phyloP scores from a whole-genome alignment of 2,113 vertebrate genomes.

The Prionailurus viverrinus region DNA sequence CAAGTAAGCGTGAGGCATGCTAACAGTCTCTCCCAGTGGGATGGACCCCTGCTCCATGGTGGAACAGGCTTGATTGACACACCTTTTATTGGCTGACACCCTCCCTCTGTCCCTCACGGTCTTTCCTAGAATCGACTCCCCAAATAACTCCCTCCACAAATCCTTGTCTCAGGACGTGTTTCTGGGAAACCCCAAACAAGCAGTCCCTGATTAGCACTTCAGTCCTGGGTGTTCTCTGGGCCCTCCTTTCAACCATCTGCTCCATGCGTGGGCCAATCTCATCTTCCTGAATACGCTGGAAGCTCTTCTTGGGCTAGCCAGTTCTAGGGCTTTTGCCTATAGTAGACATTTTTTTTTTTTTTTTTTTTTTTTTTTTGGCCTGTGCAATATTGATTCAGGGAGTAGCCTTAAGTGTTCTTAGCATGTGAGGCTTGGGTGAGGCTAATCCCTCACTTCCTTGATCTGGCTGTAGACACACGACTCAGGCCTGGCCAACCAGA shows the following conservation, averaged over 20 bases:
- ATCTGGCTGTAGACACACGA: not conserved
- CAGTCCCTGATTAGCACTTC: not conserved
- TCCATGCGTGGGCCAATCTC: fast-evolving
- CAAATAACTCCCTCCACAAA: not conserved
- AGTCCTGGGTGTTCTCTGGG: not conserved
- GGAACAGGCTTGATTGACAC: not conserved
- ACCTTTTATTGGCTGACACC: not conserved
- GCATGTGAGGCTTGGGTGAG: not conserved
- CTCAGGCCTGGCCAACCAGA: not conserved
- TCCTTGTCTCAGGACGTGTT: not conserved
- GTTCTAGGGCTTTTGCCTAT: not conserved
- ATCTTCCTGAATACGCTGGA: not conserved
- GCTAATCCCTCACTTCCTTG: not conserved
- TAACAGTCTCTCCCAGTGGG: not conserved
- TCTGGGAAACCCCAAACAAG: not conserved
- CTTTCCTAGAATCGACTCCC: not conserved
- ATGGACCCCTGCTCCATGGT: too few species aligned
- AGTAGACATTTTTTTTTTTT: not conserved
- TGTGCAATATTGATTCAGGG: not conserved
- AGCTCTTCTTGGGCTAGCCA: not conserved
- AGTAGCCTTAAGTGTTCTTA: not conserved
- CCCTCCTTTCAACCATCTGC: not conserved
- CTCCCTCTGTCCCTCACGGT: fast-evolving
- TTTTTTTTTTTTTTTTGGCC: not conserved
- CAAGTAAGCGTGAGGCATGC: not conserved